A percentile compares a stretch with the other conserved stretches of the same genome.
phyloP scores from a whole-genome alignment of 2,113 vertebrate species.

The Sinosuthora webbiana region DNA sequence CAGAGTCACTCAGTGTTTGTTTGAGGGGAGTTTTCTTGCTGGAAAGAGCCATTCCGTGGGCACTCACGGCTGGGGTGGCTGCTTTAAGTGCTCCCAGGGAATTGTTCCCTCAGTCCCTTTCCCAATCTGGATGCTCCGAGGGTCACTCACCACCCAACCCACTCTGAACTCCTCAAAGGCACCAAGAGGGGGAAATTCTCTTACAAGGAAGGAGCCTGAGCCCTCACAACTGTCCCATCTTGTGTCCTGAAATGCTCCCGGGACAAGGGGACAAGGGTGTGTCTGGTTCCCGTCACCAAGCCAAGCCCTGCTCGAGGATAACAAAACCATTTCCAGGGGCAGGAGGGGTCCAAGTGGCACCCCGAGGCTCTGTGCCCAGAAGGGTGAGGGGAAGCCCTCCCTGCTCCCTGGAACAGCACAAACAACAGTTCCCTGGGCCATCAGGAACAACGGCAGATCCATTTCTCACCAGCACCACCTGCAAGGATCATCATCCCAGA shows the following conservation, averaged over 20 bases:
- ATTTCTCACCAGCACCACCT: not conserved
- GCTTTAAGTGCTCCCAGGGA: not conserved
- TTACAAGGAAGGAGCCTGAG: not conserved
- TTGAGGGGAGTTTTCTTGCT: not conserved
- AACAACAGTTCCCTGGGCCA: too few species aligned
- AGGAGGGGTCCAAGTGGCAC: not conserved
- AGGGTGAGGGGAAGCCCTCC: not conserved
- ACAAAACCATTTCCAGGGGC: not conserved
- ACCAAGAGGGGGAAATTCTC: not conserved
- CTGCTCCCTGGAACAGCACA: not conserved
- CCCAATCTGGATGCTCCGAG: accelerated
- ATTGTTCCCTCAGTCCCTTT: not conserved
- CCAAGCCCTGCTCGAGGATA: not conserved
- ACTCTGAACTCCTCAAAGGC: accelerated
- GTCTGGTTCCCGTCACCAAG: not conserved
- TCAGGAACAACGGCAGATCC: not conserved
- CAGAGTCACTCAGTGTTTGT: not conserved
- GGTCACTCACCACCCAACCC: not conserved
- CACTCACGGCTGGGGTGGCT: not conserved
- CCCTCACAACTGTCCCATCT: not conserved
- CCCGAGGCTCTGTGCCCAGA: not conserved
- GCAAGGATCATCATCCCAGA: accelerated
- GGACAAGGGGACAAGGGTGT: not conserved
- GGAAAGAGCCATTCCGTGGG: not conserved
- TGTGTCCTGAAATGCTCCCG: not conserved